phyloP scores from a whole-genome alignment of 1,140 invertebrate genomes.

The Trialeurodes vaporariorum region DNA sequence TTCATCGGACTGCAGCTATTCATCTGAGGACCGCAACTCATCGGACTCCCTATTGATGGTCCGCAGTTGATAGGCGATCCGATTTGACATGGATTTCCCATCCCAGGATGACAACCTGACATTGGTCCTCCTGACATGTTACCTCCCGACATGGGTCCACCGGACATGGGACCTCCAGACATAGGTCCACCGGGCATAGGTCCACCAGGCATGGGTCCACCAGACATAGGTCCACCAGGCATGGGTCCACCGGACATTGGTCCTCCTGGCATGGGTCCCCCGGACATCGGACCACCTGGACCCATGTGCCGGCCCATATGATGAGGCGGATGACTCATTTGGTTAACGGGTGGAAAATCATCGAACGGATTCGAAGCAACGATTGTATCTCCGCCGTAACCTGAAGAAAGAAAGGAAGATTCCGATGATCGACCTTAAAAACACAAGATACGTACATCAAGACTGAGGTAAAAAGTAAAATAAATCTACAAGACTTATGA shows the following conservation, averaged over 20 bases:
- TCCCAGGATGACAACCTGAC: slow-evolving; percentile 45
- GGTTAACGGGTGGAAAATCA: slow-evolving; percentile 58
- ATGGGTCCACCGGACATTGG: slow-evolving; percentile 37
- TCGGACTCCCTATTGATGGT: slow-evolving; percentile 48
- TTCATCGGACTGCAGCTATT: slow-evolving; percentile 46
- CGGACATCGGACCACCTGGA: slow-evolving; percentile 50
- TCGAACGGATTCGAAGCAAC: slow-evolving; percentile 92
- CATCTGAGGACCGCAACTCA: slow-evolving; percentile 35
- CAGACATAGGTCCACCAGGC: slow-evolving; percentile 42
- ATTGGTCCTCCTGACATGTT: slow-evolving; percentile 35
- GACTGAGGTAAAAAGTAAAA: background rate
- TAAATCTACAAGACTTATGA: slow-evolving; percentile 9
- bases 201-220: slow-evolving; percentile 46
- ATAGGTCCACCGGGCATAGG: slow-evolving; percentile 38
- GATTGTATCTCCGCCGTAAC: slow-evolving; percentile 78
- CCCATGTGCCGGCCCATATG: slow-evolving; percentile 26
- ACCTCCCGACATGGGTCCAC: slow-evolving; percentile 26
- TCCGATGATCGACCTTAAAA: slow-evolving; percentile 29
- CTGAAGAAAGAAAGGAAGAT: slow-evolving; percentile 16
- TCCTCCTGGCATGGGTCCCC: slow-evolving; percentile 39
- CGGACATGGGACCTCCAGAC: slow-evolving; percentile 27
- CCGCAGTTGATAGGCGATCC: slow-evolving; percentile 31
- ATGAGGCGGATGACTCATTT: slow-evolving; percentile 44
- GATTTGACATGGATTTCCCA: slow-evolving; percentile 41
- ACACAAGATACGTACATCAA: slow-evolving; percentile 4